Percentiles rank a stretch among this genome's conserved stretches.
Conservation (phyloP, 2,797 vertebrate genomes). For the Heterohyrax brucei region DNA sequence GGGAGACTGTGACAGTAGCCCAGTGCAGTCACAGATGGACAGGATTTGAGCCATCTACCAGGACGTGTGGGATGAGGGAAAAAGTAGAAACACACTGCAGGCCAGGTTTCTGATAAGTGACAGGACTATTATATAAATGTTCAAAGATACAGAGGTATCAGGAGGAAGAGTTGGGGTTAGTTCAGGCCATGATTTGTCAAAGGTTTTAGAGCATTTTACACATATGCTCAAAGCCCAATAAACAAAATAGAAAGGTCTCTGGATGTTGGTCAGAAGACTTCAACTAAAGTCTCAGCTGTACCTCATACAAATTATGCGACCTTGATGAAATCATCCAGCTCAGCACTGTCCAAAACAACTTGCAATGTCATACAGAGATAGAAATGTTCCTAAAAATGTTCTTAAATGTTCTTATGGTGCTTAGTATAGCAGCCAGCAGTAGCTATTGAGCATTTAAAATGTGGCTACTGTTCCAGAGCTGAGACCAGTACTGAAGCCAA, state of each 20-base stretch:
- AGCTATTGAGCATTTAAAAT: neutral
- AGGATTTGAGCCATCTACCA: neutral
- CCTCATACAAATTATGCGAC: neutral
- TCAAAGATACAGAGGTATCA: neutral
- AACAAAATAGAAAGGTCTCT: neutral
- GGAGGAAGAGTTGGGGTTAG: neutral
- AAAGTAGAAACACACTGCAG: neutral
- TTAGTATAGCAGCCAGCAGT: neutral
- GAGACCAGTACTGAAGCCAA: no score
- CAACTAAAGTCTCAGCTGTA: neutral
- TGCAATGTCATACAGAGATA: neutral
- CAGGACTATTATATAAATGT: neutral
- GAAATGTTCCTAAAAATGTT: neutral
- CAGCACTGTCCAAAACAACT: neutral
- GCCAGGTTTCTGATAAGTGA: neutral
- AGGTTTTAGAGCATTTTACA: neutral
- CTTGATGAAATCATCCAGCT: neutral
- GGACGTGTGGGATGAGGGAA: neutral
- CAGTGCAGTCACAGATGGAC: neutral
- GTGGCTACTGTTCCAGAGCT: neutral
- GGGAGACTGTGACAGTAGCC: neutral
- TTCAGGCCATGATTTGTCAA: neutral
- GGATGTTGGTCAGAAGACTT: neutral
- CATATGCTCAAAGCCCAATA: neutral
- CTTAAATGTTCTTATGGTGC: neutral